These are phyloP conservation scores for Pollenia labialis DNA, from an alignment of 2,888 invertebrate species.

Conservation along the genomic window DNA sequence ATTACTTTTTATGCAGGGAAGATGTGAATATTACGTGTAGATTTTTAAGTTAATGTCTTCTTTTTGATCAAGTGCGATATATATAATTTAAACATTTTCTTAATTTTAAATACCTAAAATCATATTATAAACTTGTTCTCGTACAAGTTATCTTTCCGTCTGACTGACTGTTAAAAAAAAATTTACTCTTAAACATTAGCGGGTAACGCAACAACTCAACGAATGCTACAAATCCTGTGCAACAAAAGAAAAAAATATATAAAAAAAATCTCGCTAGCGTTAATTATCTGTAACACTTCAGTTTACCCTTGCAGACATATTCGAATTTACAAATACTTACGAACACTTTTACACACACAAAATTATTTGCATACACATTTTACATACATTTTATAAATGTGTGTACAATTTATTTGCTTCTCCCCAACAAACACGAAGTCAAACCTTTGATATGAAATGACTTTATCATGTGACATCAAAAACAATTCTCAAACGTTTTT, in stretches of 20 bases:
- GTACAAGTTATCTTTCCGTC: constrained; percentile 50
- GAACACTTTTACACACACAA: constrained; percentile 21
- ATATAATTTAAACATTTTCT: background rate
- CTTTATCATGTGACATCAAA: too few relatives aligned
- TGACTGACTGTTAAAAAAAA: constrained; percentile 48
- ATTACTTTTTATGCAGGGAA: too few relatives aligned
- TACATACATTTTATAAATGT: background rate
- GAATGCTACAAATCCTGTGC: constrained; percentile 38
- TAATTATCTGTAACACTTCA: constrained; percentile 73
- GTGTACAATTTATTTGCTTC: background rate
- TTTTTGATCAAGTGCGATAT: too few relatives aligned
- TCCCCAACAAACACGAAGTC: too few relatives aligned
- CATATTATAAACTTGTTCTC: background rate
- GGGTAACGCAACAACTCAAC: constrained; percentile 21
- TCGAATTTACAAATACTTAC: constrained; percentile 35
- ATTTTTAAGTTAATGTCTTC: too few relatives aligned
- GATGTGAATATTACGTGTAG: too few relatives aligned
- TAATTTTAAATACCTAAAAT: constrained; percentile 25
- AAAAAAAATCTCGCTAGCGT: constrained; percentile 55
- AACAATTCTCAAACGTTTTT: too few relatives aligned
- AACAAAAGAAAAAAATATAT: constrained; percentile 21
- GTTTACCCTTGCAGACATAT: constrained; percentile 66
- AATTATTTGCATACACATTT: background rate
- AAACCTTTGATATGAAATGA: too few relatives aligned
- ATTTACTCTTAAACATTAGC: constrained; percentile 17